Evolutionary conservation across 2,888 invertebrate species (phyloP), one percentile per base, ranked within the genome.

Genomic region (Rhagonycha lutea): DNA sequence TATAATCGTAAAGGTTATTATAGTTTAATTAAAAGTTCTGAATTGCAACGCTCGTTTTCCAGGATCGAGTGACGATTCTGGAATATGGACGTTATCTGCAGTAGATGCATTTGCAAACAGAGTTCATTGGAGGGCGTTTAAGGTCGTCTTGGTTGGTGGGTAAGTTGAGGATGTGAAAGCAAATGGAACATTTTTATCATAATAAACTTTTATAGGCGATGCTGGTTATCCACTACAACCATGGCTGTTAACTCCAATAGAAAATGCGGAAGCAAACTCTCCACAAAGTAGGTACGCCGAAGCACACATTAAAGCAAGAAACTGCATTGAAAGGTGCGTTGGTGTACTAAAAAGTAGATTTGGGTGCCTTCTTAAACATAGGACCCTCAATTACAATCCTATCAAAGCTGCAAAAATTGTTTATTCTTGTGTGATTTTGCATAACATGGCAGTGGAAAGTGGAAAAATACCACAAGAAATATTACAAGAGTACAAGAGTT

Each of bases 31-130:
- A 24, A 71, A 67, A 4, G 74, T 75, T n/a, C n/a, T 68, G 11
- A 74, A 74, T 10, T 23, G 12, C 12, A 73, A 73, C 32, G 75
- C 75, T 4, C 32, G 72, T 14, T 75, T 68, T 73, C 75, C 75
- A 1, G 75, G 73, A 29, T 67, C 75, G 0, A 75, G 74, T 9
- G 72, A 74, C 11, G 75, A 75, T 28, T 32, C 67, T 0, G 71
- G 68, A 11, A 73, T 74, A 12, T 75, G 70, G 68, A 12, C 68
- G 0, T 29, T 68, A 26, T 11, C n/a, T 26, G 24, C 28, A 1
- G 4, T 18, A 14, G 14, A 14, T 2, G 14, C n/a, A 5, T 14
- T 12, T 61, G 1, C 12, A 12, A 4, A 61, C 12, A 5, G 14
- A 14, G n/a, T 61, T 12, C 8, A 61, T 61, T 12, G 61, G 12